Conservation (phyloP, 2,113 vertebrate genomes). For the Callorhinus ursinus region DNA sequence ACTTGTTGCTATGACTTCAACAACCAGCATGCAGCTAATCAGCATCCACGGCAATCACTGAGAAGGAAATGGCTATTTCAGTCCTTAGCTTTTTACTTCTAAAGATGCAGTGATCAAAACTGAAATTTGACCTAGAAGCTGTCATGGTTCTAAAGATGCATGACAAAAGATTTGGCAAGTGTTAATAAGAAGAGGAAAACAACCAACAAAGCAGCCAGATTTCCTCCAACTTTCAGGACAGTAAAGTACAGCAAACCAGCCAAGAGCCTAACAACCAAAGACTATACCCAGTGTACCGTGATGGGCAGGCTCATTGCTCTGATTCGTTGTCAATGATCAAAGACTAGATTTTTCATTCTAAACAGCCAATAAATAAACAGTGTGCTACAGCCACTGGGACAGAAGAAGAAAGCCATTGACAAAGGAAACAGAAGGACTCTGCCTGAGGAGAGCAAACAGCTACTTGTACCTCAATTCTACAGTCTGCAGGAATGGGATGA, state of each 20-base stretch:
- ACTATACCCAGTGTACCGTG: constrained; percentile 57
- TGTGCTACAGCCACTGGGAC: constrained; percentile 11
- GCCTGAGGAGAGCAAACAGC: background rate
- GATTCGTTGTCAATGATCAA: constrained; percentile 53
- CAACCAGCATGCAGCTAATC: constrained; percentile 26
- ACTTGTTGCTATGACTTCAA: constrained; percentile 69
- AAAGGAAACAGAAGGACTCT: constrained; percentile 51
- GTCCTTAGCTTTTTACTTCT: constrained; percentile 58
- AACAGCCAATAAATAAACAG: constrained; percentile 71
- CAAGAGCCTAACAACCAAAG: constrained; percentile 59
- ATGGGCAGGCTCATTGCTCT: constrained; percentile 51
- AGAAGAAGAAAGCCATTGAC: constrained; percentile 38
- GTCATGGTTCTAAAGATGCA: constrained; percentile 60
- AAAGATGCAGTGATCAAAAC: constrained; percentile 68
- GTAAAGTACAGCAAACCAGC: constrained; percentile 44
- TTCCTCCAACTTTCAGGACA: constrained; percentile 46
- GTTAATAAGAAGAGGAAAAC: constrained; percentile 60
- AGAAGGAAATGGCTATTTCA: constrained; percentile 58
- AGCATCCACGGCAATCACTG: background rate
- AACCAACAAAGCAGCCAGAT: constrained; percentile 51
- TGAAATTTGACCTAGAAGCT: constrained; percentile 71
- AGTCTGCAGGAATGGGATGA: background rate
- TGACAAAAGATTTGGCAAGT: constrained; percentile 72
- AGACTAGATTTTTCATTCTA: constrained; percentile 52
- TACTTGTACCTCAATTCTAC: background rate